These are phyloP conservation scores for Xanthia togata DNA, from an alignment of 2,888 invertebrate species.

Conservation along the genomic window DNA sequence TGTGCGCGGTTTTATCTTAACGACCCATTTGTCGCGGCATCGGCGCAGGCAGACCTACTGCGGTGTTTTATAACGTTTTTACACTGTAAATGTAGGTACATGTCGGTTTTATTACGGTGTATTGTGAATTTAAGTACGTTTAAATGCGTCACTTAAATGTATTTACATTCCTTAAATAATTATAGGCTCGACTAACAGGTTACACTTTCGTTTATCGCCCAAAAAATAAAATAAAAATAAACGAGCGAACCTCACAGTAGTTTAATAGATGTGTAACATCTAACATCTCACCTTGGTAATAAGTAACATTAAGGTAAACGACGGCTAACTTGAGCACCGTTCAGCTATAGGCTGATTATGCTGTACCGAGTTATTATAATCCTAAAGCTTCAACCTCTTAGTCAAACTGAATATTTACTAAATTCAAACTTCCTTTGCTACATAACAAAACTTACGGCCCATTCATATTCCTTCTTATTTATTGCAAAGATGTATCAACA, in stretches of 20 bases:
- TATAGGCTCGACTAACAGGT: not conserved
- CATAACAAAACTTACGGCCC: not conserved
- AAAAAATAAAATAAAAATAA: not conserved
- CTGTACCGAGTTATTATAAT: not conserved
- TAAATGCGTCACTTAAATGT: not conserved
- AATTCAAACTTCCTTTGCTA: not conserved
- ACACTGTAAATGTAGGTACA: not conserved
- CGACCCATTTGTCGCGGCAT: conserved; percentile 44
- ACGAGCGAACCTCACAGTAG: no score
- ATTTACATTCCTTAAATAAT: no score
- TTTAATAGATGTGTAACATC: no score
- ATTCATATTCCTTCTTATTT: not conserved
- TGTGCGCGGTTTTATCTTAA: conserved; percentile 53
- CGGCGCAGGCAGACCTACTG: conserved; percentile 12
- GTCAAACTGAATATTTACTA: not conserved
- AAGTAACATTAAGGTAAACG: no score
- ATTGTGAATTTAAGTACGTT: no score
- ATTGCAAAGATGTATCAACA: not conserved
- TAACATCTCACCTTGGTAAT: no score
- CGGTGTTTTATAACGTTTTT: conserved; percentile 1
- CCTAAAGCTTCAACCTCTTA: not conserved
- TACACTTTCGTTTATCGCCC: not conserved
- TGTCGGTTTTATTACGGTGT: not conserved
- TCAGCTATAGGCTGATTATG: no score
- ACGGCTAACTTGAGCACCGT: no score